Base-by-base conservation (phyloP, 2,113 vertebrate genomes). In the Menidia beryllina region DNA sequence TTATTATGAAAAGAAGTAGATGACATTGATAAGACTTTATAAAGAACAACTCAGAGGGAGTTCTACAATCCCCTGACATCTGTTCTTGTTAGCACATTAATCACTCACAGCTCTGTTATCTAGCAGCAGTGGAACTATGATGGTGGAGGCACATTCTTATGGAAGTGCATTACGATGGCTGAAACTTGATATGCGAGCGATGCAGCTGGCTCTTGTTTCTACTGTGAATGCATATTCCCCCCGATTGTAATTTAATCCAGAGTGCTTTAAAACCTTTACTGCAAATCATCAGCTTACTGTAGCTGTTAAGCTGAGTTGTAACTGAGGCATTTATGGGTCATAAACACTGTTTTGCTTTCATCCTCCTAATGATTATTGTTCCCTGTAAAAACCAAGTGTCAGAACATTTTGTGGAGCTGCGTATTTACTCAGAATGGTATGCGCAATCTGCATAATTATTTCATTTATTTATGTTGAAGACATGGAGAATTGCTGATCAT, bases 251-350 rank as follows among this genome's bases (percentile, higher is more conserved):
- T 82, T 86, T 84, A 77, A 86, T 71, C 82, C 61, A 77, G 50
- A 62, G 73, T 65, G 75, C 79, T 82, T 81, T 77, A 77, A 82
- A 75, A 68, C 69, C 45, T 79, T 83, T 74, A 82, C 72, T 81
- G 67, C 83, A 83, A 85, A 81, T 86, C 75, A 72, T 86, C 80
- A 64, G 59, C 79, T 78, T 69, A 57, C 45, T 64, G 47, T 50
- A 60, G 82, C 80, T 56, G 57, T 79, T 72, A 62, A 75, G 53
- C 70, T n/a, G 47, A 34, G 55, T 50, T 81, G 54, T 79, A 73
- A 78, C 45, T 65, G 54, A 72, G 63, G 81, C 63, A 72, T 88
- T 85, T 88, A 88, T 82, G 73, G 78, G 68, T 80, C 76, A 81
- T 81, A 86, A 87, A 86, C 75, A 79, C 30, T 66, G 77, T 36